A percentile compares a stretch with the other conserved stretches of the same genome.
phyloP scores from a whole-genome alignment of 1,140 invertebrate species.

The Tetramorium simillimum region DNA sequence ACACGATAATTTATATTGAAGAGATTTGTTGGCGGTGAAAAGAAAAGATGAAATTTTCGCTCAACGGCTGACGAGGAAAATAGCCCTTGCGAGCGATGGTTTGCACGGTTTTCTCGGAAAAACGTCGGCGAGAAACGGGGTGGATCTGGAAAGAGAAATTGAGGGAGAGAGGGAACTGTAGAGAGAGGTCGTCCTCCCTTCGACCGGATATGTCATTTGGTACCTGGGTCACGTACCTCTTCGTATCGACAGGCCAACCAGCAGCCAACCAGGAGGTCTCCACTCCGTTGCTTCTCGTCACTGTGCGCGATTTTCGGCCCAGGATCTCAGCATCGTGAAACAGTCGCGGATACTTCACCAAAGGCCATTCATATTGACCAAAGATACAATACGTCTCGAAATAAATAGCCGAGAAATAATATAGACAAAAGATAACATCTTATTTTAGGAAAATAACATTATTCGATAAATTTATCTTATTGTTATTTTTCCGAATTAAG shows the following conservation, averaged over 20 bases:
- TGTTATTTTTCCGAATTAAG: not conserved
- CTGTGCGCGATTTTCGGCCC: slow-evolving; percentile 61
- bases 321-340: slow-evolving; percentile 56
- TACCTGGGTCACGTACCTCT: slow-evolving; percentile 83
- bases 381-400: not conserved
- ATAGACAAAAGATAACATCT: not conserved
- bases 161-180: slow-evolving; percentile 4
- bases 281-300: slow-evolving; percentile 56
- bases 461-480: not conserved
- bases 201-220: slow-evolving; percentile 77
- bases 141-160: slow-evolving; percentile 60
- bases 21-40: slow-evolving; percentile 2
- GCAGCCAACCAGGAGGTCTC: slow-evolving; percentile 71
- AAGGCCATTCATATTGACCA: not conserved
- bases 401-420: not conserved
- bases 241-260: slow-evolving; percentile 83
- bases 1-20: not conserved
- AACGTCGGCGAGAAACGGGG: slow-evolving; percentile 54
- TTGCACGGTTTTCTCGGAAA: slow-evolving; percentile 31
- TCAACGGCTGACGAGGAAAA: not conserved
- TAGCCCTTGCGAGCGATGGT: slow-evolving; percentile 1
- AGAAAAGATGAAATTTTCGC: slow-evolving; percentile 24
- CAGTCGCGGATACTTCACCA: slow-evolving; percentile 47
- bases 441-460: not conserved
- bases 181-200: slow-evolving; percentile 59